Percentiles rank a stretch among this genome's conserved stretches.
These are phyloP conservation scores for Mythimna albipuncta DNA, from an alignment of 2,888 invertebrate species.

Conservation along the genomic window DNA sequence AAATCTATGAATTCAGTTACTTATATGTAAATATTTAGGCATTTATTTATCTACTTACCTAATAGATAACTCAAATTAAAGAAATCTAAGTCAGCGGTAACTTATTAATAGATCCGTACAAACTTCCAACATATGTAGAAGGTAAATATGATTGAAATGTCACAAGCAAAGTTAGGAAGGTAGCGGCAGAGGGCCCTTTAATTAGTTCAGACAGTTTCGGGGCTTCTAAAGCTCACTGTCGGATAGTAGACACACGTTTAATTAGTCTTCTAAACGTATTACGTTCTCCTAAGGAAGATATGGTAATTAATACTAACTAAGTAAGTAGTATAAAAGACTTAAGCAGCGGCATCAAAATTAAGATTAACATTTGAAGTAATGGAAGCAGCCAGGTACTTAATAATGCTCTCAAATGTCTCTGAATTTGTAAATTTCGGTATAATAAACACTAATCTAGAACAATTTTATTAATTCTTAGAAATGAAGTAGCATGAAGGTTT, in stretches of 20 bases:
- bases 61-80: background rate
- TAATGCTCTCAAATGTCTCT: constrained; percentile 3
- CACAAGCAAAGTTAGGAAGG: constrained; percentile 10
- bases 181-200: constrained; percentile 20
- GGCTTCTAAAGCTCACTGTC: constrained; percentile 39
- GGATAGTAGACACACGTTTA: constrained; percentile 22
- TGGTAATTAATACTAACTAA: background rate
- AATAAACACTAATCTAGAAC: background rate
- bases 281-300: background rate
- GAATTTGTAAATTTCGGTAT: constrained; percentile 6
- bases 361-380: constrained; percentile 21
- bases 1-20: too few relatives aligned
- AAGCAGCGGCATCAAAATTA: background rate
- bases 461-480: background rate
- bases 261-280: constrained; percentile 22
- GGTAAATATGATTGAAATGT: constrained; percentile 32
- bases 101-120: constrained; percentile 13
- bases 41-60: background rate
- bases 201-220: constrained; percentile 40
- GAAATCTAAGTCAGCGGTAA: background rate
- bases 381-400: background rate
- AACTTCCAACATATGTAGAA: background rate
- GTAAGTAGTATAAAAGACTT: background rate
- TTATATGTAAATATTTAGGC: too few relatives aligned
- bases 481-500: background rate